These are phyloP conservation scores for Triplophysa dalaica DNA, from an alignment of 2,113 vertebrate species.

Conservation along the genomic window DNA sequence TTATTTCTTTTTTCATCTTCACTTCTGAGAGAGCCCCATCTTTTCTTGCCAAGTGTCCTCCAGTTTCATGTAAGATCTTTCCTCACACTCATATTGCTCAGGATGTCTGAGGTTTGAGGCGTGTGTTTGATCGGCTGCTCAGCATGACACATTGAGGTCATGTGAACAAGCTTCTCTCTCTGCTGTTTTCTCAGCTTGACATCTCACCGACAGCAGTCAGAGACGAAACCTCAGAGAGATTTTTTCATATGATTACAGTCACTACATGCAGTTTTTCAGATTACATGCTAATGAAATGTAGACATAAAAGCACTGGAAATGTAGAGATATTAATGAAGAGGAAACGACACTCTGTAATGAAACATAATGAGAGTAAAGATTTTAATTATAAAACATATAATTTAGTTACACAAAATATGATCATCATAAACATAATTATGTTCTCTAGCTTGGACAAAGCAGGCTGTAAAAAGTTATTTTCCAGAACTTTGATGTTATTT, in stretches of 20 bases:
- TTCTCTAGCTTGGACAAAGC: too few relatives aligned
- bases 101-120: conserved; percentile 63
- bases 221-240: not conserved
- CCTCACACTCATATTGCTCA: conserved; percentile 63
- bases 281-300: not conserved
- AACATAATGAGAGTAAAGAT: too few relatives aligned
- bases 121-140: conserved; percentile 63
- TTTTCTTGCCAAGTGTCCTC: conserved; percentile 42
- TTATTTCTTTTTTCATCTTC: conserved; percentile 50
- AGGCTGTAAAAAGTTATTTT: too few relatives aligned
- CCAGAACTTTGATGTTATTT: too few relatives aligned
- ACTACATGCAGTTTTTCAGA: not conserved
- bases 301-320: not conserved
- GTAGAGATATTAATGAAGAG: not conserved
- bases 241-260: not conserved
- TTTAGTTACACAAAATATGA: too few relatives aligned
- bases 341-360: too few relatives aligned
- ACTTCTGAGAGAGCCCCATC: conserved; percentile 6
- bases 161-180: conserved; percentile 45
- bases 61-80: conserved; percentile 53
- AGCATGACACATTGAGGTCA: conserved; percentile 69
- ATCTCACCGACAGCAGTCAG: conserved; percentile 4
- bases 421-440: too few relatives aligned
- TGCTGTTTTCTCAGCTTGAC: conserved; percentile 29
- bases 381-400: too few relatives aligned